Percentiles rank a stretch among this genome's conserved stretches.
These are phyloP conservation scores for Chanos chanos DNA, from an alignment of 2,797 vertebrate species.

Conservation along the genomic window DNA sequence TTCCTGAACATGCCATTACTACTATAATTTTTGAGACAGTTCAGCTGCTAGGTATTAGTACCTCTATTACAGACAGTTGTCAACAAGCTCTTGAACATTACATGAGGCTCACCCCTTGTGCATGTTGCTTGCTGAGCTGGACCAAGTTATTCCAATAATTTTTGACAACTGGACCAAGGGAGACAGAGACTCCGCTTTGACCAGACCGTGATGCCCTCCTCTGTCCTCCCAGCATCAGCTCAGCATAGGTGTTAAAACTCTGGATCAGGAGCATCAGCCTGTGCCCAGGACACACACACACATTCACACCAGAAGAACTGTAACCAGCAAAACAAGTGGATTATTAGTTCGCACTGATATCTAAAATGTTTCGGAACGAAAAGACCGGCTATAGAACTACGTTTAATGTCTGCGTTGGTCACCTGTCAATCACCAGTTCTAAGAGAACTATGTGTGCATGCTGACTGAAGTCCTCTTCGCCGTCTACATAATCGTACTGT, in stretches of 20 bases:
- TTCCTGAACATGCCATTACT: too few species aligned
- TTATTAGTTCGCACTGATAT: too few species aligned
- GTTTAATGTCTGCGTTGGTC: constrained; percentile 30
- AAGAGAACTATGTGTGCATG: constrained; percentile 82
- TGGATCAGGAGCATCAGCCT: constrained; percentile 91
- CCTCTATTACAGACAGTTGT: too few species aligned
- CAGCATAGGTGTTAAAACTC: constrained; percentile 77
- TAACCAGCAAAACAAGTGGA: too few species aligned
- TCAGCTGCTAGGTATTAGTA: background rate
- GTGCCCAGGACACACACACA: constrained; percentile 19
- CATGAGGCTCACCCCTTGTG: constrained; percentile 59
- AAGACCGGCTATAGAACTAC: too few species aligned
- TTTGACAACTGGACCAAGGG: constrained; percentile 80
- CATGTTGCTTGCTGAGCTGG: constrained; percentile 47
- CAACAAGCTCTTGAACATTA: too few species aligned
- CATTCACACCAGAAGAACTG: background rate
- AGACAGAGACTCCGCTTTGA: constrained; percentile 67
- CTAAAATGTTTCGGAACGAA: background rate
- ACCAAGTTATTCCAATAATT: constrained; percentile 83
- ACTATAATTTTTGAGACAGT: too few species aligned
- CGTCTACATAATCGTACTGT: constrained; percentile 80
- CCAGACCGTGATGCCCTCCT: constrained; percentile 33
- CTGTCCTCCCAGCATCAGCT: constrained; percentile 54
- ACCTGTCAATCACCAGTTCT: constrained; percentile 92
- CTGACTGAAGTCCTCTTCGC: constrained; percentile 82